A percentile compares a stretch with the other conserved stretches of the same genome.
These are phyloP conservation scores for Spisula subtruncata DNA, from an alignment of 2,888 invertebrate genomes.

Conservation along the genomic window DNA sequence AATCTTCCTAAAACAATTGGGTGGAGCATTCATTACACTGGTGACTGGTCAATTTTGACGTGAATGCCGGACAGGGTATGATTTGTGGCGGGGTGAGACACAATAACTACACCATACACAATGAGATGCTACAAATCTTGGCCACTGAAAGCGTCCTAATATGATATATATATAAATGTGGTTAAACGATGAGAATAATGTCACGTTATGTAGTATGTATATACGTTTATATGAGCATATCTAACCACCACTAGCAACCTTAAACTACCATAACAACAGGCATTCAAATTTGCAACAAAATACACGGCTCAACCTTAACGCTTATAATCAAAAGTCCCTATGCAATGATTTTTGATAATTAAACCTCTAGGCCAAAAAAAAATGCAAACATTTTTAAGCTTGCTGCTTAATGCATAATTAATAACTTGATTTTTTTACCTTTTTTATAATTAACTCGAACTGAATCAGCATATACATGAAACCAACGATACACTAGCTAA, in stretches of 20 bases:
- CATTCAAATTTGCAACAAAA: constrained; percentile 24
- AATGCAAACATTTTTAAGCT: not conserved
- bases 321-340: not conserved
- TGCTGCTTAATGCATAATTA: too few species aligned
- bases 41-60: too few species aligned
- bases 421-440: not conserved
- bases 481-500: constrained; percentile 17
- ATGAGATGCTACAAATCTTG: not conserved
- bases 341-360: not conserved
- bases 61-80: too few species aligned
- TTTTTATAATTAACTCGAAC: not conserved
- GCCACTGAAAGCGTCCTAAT: constrained; percentile 19
- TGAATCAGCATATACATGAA: not conserved
- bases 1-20: too few species aligned
- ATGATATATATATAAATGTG: not conserved
- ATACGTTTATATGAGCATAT: not conserved
- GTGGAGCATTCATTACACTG: too few species aligned
- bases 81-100: not conserved
- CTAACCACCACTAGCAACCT: not conserved
- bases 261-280: constrained; percentile 15
- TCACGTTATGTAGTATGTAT: not conserved
- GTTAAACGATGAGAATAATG: not conserved
- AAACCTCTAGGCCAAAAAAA: not conserved
- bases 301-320: not conserved
- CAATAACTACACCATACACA: not conserved